phyloP scores from a whole-genome alignment of 2,113 vertebrate genomes.

The Gila orcuttii region DNA sequence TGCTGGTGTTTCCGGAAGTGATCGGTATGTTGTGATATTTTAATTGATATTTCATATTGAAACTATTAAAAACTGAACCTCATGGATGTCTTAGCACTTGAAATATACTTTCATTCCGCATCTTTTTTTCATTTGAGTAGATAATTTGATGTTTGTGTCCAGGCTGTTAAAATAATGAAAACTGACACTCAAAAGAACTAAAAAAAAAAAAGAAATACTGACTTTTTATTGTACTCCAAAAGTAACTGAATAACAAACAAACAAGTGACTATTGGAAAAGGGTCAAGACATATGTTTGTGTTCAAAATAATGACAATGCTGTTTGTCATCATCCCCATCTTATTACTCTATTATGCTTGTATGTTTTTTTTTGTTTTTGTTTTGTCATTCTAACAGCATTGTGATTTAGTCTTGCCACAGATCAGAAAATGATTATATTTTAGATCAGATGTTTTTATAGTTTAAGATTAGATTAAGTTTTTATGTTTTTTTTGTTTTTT shows the following conservation, averaged over 20 bases:
- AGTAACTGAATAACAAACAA: background rate
- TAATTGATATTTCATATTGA: background rate
- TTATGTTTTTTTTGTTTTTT: background rate
- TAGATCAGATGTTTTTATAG: too few relatives aligned
- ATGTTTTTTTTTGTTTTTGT: background rate
- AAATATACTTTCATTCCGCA: background rate
- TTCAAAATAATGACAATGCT: background rate
- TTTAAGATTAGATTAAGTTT: background rate
- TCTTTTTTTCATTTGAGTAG: background rate
- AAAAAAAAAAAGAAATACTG: background rate
- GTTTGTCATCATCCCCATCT: background rate
- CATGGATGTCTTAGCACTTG: background rate
- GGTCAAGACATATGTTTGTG: background rate
- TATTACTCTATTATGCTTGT: background rate
- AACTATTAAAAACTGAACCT: background rate
- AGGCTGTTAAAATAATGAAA: background rate
- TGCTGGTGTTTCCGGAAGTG: background rate
- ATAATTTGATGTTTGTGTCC: background rate
- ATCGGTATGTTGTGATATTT: background rate
- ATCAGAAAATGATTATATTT: conserved; percentile 5
- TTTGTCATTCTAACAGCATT: conserved; percentile 6
- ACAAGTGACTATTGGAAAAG: background rate
- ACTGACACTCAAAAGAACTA: background rate
- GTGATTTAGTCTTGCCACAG: background rate
- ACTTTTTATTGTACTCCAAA: background rate